phyloP scores from a whole-genome alignment of 2,888 invertebrate genomes.

The Helleia helle region DNA sequence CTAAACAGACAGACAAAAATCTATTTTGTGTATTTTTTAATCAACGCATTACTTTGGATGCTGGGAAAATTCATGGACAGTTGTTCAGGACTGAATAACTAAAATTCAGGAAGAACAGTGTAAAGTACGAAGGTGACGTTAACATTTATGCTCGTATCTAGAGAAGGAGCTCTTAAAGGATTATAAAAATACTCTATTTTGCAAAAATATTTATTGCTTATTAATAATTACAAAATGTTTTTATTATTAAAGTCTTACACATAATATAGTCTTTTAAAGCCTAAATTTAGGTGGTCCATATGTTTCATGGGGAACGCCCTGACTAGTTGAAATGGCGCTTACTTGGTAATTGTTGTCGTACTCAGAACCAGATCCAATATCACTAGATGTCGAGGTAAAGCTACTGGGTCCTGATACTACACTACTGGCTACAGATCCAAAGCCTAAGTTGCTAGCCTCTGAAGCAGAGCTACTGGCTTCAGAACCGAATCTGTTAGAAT shows the following conservation, averaged over 20 bases:
- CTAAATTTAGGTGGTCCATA: constrained; percentile 59
- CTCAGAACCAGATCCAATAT: neutral
- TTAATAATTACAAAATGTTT: no score
- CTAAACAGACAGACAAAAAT: no score
- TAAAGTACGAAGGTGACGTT: no score
- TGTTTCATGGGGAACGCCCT: constrained; percentile 56
- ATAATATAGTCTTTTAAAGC: constrained; percentile 20
- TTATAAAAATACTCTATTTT: constrained; percentile 9
- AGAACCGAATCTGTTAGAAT: constrained; percentile 9
- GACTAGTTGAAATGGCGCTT: constrained; percentile 47
- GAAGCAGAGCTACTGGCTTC: constrained; percentile 5
- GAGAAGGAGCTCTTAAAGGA: no score
- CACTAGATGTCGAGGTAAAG: no score
- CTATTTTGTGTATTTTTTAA: no score
- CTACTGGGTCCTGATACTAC: constrained; percentile 10
- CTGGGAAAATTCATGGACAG: no score
- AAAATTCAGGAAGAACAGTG: no score
- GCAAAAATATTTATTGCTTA: constrained; percentile 6
- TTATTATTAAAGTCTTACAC: neutral
- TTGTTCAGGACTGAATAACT: no score
- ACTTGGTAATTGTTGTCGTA: constrained; percentile 14
- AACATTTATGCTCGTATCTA: no score
- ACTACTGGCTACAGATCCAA: constrained; percentile 5
- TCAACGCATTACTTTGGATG: no score
- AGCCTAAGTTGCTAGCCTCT: no score